Evolutionary conservation across 2,888 invertebrate species (phyloP).

Genomic region (Bellardia pandia): DNA sequence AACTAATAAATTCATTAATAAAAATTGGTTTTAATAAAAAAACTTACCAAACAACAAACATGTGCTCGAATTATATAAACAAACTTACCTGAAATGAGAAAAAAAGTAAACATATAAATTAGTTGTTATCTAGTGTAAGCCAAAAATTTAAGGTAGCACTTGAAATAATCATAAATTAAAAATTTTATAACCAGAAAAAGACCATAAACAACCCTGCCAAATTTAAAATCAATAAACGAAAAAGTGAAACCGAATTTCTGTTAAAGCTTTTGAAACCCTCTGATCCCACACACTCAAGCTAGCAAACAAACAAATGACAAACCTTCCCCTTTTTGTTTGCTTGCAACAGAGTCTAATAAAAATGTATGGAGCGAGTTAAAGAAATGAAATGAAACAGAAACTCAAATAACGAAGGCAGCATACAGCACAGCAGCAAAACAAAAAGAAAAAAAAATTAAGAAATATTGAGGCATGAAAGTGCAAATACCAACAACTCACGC

Average conservation of each 20-base stretch:
- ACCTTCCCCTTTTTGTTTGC: conserved; percentile 16
- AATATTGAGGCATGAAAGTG: conserved; percentile 71
- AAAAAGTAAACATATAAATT: neutral
- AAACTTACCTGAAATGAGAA: conserved; percentile 40
- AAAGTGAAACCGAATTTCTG: neutral
- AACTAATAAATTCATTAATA: neutral
- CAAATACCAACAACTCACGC: conserved; percentile 70
- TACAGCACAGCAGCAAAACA: neutral
- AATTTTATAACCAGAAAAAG: neutral
- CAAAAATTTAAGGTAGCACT: neutral
- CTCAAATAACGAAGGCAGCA: conserved; percentile 19
- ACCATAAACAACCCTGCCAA: neutral
- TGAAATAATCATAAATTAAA: neutral
- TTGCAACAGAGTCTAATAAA: neutral
- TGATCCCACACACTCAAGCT: neutral
- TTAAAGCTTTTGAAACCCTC: neutral
- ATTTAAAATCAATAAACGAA: conserved; percentile 5
- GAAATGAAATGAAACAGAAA: conserved; percentile 37
- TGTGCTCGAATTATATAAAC: neutral
- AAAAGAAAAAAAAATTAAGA: conserved; percentile 11
- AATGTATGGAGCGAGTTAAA: conserved; percentile 23
- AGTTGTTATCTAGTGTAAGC: neutral
- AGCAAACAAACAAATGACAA: neutral
- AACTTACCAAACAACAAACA: conserved; percentile 9
- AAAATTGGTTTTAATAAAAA: neutral